Evolutionary conservation across 2,797 vertebrate species (phyloP).

Genomic region (Danio albolineatus): DNA sequence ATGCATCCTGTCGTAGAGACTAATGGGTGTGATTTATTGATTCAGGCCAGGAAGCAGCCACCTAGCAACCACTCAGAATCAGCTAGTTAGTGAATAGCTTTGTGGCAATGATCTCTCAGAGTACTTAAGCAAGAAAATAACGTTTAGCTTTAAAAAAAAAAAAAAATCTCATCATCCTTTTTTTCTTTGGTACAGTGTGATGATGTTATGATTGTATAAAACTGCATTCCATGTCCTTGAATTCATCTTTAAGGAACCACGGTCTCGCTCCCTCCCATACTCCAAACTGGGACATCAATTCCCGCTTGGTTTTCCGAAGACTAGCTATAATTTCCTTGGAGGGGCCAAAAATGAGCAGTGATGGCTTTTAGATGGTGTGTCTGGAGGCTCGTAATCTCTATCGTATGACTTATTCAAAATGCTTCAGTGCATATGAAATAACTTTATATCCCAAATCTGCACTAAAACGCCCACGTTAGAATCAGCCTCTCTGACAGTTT

Average conservation of each 20-base stretch:
- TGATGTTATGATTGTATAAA: neutral
- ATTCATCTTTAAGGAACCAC: neutral
- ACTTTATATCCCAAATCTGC: constrained; percentile 11
- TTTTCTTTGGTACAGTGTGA: neutral
- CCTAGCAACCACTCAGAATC: neutral
- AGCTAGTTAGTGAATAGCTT: neutral
- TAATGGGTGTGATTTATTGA: neutral
- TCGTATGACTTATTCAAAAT: constrained; percentile 13
- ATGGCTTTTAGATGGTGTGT: constrained; percentile 9
- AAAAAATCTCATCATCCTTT: neutral
- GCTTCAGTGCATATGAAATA: neutral
- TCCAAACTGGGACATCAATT: neutral
- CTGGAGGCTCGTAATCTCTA: constrained; percentile 11
- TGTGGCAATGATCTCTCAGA: too few species aligned
- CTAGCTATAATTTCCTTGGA: constrained; percentile 15
- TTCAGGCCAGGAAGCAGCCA: neutral
- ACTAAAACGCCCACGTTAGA: neutral
- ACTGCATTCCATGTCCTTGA: constrained; percentile 20
- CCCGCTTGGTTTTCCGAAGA: neutral
- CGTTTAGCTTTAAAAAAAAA: neutral
- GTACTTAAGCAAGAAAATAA: neutral
- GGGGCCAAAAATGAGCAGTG: constrained; percentile 1
- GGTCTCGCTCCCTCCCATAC: neutral
- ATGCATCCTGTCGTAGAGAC: neutral
- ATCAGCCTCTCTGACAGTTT: neutral